Evolutionary conservation across 2,888 invertebrate species (phyloP).

Genomic region (Ornithoptera alexandrae): DNA sequence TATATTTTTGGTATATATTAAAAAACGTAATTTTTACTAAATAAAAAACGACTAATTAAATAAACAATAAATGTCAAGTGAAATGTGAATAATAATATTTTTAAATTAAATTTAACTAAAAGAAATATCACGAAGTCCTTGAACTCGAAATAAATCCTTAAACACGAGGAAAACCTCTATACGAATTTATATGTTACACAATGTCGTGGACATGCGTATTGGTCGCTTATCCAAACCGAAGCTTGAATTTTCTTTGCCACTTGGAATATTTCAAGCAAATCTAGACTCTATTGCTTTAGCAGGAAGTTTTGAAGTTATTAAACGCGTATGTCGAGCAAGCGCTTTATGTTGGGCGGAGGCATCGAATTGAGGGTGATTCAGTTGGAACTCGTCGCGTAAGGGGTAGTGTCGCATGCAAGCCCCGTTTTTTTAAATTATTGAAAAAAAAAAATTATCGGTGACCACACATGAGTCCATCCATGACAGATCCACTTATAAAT

Average conservation of each 20-base stretch:
- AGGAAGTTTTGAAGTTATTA: conserved; percentile 45
- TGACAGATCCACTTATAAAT: conserved; percentile 37
- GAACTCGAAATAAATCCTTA: conserved; percentile 75
- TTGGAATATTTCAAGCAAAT: conserved; percentile 42
- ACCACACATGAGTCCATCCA: conserved; percentile 55
- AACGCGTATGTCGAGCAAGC: conserved; percentile 61
- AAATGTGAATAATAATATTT: background rate
- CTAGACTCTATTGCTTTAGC: conserved; percentile 41
- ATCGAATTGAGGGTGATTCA: conserved; percentile 75
- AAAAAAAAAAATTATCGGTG: conserved; percentile 63
- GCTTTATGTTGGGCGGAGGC: conserved; percentile 79
- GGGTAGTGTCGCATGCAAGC: conserved; percentile 62
- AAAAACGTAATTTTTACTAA: too few species aligned
- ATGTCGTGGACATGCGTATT: conserved; percentile 78
- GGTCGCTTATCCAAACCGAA: conserved; percentile 72
- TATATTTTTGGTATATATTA: too few species aligned
- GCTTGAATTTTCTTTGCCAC: conserved; percentile 73
- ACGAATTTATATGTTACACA: conserved; percentile 66
- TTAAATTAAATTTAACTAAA: conserved; percentile 48
- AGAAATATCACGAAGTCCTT: conserved; percentile 73
- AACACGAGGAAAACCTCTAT: conserved; percentile 76
- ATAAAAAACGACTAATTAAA: background rate
- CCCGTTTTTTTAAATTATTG: conserved; percentile 63
- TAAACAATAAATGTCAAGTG: background rate
- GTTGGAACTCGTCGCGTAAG: conserved; percentile 72